A percentile compares a stretch with the other conserved stretches of the same genome.
These are phyloP conservation scores for Dicentrarchus labrax DNA, from an alignment of 2,113 vertebrate genomes.

Conservation along the genomic window DNA sequence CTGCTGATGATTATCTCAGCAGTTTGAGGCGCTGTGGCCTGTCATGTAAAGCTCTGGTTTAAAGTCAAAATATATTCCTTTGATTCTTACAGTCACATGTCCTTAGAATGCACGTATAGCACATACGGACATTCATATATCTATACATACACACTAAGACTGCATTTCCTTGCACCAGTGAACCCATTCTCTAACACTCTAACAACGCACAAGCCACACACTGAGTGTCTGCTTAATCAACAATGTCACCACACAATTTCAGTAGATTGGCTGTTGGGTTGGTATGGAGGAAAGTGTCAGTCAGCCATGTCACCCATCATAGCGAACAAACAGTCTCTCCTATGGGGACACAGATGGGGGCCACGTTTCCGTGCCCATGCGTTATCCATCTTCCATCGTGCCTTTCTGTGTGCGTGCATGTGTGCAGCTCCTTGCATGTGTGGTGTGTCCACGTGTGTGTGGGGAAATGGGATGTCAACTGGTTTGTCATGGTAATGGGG, in stretches of 20 bases:
- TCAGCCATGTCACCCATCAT: slow-evolving; percentile 76
- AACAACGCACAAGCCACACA: slow-evolving; percentile 22
- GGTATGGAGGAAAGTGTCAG: slow-evolving; percentile 70
- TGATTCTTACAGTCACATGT: slow-evolving; percentile 26
- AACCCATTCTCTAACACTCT: slow-evolving; percentile 36
- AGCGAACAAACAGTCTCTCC: slow-evolving; percentile 67
- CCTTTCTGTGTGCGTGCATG: slow-evolving; percentile 32
- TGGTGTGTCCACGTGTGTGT: slow-evolving; percentile 15
- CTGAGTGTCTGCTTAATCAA: slow-evolving; percentile 70
- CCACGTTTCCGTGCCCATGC: slow-evolving; percentile 38
- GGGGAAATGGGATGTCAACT: slow-evolving; percentile 71
- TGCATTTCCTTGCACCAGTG: slow-evolving; percentile 46
- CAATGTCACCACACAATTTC: slow-evolving; percentile 69
- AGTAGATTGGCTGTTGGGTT: slow-evolving; percentile 60
- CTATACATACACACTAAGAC: background rate
- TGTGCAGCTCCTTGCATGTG: slow-evolving; percentile 17
- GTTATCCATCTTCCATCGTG: slow-evolving; percentile 60
- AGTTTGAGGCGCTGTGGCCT: background rate
- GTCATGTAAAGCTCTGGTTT: slow-evolving; percentile 39
- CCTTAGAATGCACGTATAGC: slow-evolving; percentile 6
- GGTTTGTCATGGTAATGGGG: slow-evolving; percentile 79
- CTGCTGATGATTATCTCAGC: slow-evolving; percentile 52
- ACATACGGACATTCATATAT: background rate
- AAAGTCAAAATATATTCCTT: slow-evolving; percentile 53
- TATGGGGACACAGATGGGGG: slow-evolving; percentile 49